These are phyloP conservation scores for Melierax canorus DNA, from an alignment of 2,113 vertebrate genomes.

Conservation along the genomic window DNA sequence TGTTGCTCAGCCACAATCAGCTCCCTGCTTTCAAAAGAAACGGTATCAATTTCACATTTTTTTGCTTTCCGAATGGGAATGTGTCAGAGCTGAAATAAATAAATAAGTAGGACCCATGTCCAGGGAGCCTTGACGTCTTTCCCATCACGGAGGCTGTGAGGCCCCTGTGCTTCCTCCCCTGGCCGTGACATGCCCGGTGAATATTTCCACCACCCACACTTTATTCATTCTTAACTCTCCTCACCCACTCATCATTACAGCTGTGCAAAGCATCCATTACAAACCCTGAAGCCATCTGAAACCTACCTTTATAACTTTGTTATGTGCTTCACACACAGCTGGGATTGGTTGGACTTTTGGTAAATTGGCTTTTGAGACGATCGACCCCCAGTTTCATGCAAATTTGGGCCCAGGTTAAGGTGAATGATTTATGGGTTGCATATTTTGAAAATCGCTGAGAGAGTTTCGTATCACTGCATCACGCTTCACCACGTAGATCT, in stretches of 20 bases:
- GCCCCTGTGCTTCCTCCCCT: neutral
- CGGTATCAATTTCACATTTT: conserved; percentile 69
- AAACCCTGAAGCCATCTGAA: conserved; percentile 26
- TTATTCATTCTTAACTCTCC: conserved; percentile 16
- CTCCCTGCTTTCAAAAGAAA: conserved; percentile 58
- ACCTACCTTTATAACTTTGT: neutral
- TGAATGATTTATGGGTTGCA: conserved; percentile 6
- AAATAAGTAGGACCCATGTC: conserved; percentile 27
- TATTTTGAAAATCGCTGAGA: neutral
- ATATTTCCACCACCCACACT: conserved; percentile 64
- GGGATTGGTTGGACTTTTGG: neutral
- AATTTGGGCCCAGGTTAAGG: neutral
- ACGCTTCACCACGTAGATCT: neutral
- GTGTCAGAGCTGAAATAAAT: conserved; percentile 62
- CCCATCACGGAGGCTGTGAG: neutral
- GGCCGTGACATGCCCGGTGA: conserved; percentile 26
- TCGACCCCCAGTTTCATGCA: neutral
- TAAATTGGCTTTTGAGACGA: neutral
- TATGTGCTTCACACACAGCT: neutral
- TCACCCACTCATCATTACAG: conserved; percentile 47
- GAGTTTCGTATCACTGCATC: neutral
- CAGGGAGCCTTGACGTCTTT: conserved; percentile 1
- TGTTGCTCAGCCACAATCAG: conserved; percentile 58
- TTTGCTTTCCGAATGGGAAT: conserved; percentile 69
- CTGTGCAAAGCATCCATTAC: conserved; percentile 37